A percentile compares a stretch with the other conserved stretches of the same genome.
Evolutionary conservation across 2,888 invertebrate genomes (phyloP).

Genomic region (Pecten maximus): DNA sequence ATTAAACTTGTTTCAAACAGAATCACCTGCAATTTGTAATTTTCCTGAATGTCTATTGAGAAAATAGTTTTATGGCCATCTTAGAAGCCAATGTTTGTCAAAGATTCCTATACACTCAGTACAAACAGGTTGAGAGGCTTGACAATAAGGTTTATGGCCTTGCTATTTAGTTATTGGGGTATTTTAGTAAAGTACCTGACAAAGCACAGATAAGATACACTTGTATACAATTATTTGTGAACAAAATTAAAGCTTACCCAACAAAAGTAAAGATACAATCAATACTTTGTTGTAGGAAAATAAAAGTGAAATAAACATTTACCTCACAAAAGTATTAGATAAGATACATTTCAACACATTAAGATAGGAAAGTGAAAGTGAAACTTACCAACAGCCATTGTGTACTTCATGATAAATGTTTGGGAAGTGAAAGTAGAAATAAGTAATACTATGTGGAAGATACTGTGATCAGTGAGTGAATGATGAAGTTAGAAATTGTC

Average conservation of each 20-base stretch:
- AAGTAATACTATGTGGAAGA: background rate
- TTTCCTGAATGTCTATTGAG: background rate
- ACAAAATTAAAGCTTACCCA: no score
- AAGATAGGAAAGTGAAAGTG: background rate
- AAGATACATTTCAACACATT: background rate
- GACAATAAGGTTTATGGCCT: background rate
- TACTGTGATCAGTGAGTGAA: background rate
- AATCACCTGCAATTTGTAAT: conserved; percentile 22
- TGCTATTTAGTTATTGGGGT: conserved; percentile 6
- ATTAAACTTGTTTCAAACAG: conserved; percentile 12
- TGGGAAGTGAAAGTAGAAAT: background rate
- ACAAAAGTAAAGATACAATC: no score
- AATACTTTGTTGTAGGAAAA: background rate
- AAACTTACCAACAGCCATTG: background rate
- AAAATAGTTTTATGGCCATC: background rate
- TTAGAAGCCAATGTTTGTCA: background rate
- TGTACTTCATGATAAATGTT: background rate
- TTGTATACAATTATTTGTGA: background rate
- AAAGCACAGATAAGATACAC: conserved; percentile 1
- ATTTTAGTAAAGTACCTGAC: background rate
- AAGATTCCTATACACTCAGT: background rate
- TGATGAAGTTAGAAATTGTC: background rate
- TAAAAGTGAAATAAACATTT: background rate
- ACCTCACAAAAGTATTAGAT: background rate
- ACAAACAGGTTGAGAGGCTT: background rate